Percentiles rank a stretch among this genome's conserved stretches.
Evolutionary conservation across 1,140 invertebrate species (phyloP).

Genomic region (Zaprionus lachaisei): DNA sequence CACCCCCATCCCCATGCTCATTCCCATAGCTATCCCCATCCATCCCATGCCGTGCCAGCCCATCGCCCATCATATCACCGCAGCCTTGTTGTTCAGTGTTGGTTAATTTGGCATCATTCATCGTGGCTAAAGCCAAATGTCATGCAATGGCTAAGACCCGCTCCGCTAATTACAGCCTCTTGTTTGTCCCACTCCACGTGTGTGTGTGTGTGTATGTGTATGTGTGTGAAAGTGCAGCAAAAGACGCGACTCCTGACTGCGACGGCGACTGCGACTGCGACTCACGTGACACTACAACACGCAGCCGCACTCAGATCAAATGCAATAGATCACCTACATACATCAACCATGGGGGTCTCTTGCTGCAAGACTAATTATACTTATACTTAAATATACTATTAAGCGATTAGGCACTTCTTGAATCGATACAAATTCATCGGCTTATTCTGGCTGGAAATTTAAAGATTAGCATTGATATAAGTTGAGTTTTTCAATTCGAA

Average conservation of each 20-base stretch:
- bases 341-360: background rate
- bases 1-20: background rate
- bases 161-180: conserved; percentile 74
- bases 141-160: conserved; percentile 61
- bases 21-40: too few relatives aligned
- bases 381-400: background rate
- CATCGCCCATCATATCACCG: conserved; percentile 2
- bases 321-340: conserved; percentile 59
- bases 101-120: conserved; percentile 70
- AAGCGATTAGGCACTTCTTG: too few relatives aligned
- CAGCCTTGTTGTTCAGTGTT: conserved; percentile 27
- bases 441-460: too few relatives aligned
- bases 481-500: too few relatives aligned
- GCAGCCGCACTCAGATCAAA: conserved; percentile 37
- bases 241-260: conserved; percentile 22
- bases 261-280: background rate
- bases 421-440: too few relatives aligned
- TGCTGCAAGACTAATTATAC: background rate
- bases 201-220: too few relatives aligned
- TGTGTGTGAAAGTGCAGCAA: conserved; percentile 25
- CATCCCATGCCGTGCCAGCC: conserved; percentile 1
- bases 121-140: conserved; percentile 70
- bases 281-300: conserved; percentile 60
- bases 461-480: too few relatives aligned
- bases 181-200: conserved; percentile 26